Percentiles rank a stretch among this genome's conserved stretches.
Evolutionary conservation across 2,113 vertebrate species (phyloP).

Genomic region (Abramis brama): DNA sequence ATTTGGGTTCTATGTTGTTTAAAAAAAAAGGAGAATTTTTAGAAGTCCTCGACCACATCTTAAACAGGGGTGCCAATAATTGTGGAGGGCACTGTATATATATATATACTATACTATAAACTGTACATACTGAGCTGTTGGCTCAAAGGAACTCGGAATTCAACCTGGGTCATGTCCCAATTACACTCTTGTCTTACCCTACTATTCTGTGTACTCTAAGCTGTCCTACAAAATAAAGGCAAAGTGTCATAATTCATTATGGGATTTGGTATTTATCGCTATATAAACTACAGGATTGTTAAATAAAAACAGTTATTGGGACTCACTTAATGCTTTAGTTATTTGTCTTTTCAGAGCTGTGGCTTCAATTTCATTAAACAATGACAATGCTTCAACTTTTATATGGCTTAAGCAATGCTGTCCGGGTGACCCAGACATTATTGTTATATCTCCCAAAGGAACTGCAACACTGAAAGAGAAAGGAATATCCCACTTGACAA

Average conservation of each 20-base stretch:
- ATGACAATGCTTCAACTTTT: conserved; percentile 1
- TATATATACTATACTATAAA: too few relatives aligned
- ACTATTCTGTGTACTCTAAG: not conserved
- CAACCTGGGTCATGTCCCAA: conserved; percentile 1
- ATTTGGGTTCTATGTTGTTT: too few relatives aligned
- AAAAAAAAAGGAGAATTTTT: too few relatives aligned
- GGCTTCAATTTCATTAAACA: conserved; percentile 11
- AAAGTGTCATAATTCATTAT: not conserved
- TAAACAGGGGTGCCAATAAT: too few relatives aligned
- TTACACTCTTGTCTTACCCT: not conserved
- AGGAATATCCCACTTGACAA: not conserved
- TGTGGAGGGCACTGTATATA: too few relatives aligned
- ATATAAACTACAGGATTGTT: too few relatives aligned
- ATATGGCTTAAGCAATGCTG: not conserved
- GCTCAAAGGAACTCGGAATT: too few relatives aligned
- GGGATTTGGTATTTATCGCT: not conserved
- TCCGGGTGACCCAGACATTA: conserved; percentile 39
- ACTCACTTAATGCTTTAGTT: not conserved
- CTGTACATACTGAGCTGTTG: too few relatives aligned
- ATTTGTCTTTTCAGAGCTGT: not conserved
- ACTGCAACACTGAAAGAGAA: not conserved
- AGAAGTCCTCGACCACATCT: too few relatives aligned
- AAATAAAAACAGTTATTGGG: not conserved
- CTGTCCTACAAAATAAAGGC: not conserved
- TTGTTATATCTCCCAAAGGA: conserved; percentile 29